A percentile compares a stretch with the other conserved stretches of the same genome.
These are phyloP conservation scores for Myrmophylax atrothorax DNA, from an alignment of 2,113 vertebrate species.

Conservation along the genomic window DNA sequence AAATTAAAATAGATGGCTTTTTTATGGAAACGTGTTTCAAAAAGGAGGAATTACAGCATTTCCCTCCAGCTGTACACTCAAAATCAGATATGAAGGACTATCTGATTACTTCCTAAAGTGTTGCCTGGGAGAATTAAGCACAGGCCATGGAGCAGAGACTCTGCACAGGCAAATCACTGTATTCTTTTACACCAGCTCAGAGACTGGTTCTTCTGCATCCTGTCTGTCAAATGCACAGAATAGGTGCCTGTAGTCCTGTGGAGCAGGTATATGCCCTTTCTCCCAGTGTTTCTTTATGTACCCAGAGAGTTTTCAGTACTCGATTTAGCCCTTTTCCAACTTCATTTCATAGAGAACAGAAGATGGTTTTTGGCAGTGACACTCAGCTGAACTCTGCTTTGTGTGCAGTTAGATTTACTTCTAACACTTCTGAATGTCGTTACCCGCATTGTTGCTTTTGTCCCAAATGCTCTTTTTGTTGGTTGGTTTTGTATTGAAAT, in stretches of 20 bases:
- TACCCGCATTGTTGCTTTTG: conserved; percentile 45
- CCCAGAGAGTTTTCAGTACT: neutral
- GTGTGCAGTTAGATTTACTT: conserved; percentile 63
- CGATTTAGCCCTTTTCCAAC: conserved; percentile 28
- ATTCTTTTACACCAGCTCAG: neutral
- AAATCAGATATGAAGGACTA: conserved; percentile 31
- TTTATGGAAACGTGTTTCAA: neutral
- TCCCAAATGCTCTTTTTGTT: conserved; percentile 50
- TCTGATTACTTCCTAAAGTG: conserved; percentile 24
- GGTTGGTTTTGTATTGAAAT: conserved; percentile 50
- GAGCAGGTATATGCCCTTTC: neutral
- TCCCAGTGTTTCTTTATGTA: neutral
- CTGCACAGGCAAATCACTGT: neutral
- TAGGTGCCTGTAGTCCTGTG: neutral
- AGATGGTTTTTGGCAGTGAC: conserved; percentile 22
- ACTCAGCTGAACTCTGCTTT: conserved; percentile 60
- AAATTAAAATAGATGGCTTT: neutral
- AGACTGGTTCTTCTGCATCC: neutral
- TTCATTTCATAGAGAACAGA: conserved; percentile 26
- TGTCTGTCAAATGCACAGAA: neutral
- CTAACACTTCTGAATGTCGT: conserved; percentile 42
- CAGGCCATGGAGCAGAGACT: neutral
- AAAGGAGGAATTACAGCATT: neutral
- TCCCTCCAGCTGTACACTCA: conserved; percentile 1
- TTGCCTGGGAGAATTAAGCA: neutral